Evolutionary conservation across 2,113 vertebrate genomes (phyloP).

Genomic region (Pangasianodon hypophthalmus): DNA sequence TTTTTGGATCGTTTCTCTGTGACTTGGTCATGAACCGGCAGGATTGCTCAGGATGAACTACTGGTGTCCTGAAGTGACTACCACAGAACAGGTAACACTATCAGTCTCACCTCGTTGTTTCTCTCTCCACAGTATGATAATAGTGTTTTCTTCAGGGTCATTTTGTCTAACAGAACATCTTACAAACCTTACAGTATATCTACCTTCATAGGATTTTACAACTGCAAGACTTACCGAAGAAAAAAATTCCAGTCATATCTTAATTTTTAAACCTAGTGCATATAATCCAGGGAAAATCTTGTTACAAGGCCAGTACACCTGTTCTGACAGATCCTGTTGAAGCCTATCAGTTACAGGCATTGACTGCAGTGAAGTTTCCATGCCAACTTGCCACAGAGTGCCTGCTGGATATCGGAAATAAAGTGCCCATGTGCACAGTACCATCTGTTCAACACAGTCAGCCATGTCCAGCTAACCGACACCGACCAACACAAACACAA

Average conservation of each 20-base stretch:
- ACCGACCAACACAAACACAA: constrained; percentile 21
- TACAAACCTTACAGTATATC: background rate
- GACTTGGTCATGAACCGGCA: background rate
- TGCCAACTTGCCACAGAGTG: constrained; percentile 33
- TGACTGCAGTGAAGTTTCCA: constrained; percentile 29
- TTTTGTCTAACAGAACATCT: background rate
- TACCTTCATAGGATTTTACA: background rate
- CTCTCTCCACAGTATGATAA: background rate
- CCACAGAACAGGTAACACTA: constrained; percentile 28
- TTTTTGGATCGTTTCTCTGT: constrained; percentile 12
- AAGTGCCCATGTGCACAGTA: constrained; percentile 26
- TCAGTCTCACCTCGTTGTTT: constrained; percentile 20
- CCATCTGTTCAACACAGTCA: constrained; percentile 49
- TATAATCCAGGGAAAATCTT: constrained; percentile 28
- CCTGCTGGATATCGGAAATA: constrained; percentile 41
- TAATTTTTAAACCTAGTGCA: background rate
- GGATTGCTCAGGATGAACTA: constrained; percentile 44
- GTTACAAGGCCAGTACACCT: constrained; percentile 36
- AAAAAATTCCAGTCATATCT: background rate
- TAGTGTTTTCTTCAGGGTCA: background rate
- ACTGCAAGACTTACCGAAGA: no score
- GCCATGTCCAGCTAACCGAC: constrained; percentile 1
- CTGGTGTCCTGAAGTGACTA: constrained; percentile 34
- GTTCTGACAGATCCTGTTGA: constrained; percentile 30
- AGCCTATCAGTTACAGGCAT: constrained; percentile 39